phyloP scores from a whole-genome alignment of 2,888 invertebrate species.

The Chrysolina oricalcia region DNA sequence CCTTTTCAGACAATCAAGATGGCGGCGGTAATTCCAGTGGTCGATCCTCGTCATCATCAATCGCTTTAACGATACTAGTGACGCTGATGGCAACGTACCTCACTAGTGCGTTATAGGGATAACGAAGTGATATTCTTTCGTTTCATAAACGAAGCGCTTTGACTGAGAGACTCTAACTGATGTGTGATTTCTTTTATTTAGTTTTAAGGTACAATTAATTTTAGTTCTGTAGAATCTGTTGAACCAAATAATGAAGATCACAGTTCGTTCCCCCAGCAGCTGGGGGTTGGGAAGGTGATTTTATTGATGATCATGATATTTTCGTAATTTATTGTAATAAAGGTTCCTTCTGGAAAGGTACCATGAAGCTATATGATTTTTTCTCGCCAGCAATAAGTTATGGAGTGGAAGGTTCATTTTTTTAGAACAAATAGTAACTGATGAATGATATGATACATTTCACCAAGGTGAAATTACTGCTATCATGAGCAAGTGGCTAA shows the following conservation, averaged over 20 bases:
- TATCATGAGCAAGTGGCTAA: too few relatives aligned
- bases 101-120: conserved; percentile 54
- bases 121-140: conserved; percentile 54
- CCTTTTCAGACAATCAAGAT: conserved; percentile 36
- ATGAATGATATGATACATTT: too few relatives aligned
- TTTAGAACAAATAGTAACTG: too few relatives aligned
- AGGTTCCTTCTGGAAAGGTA: neutral
- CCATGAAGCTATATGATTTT: neutral
- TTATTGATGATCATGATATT: neutral
- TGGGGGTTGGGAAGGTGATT: neutral
- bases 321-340: conserved; percentile 20
- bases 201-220: conserved; percentile 25
- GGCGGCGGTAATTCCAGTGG: conserved; percentile 41
- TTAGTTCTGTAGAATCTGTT: conserved; percentile 11
- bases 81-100: conserved; percentile 49
- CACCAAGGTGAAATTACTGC: too few relatives aligned
- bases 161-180: conserved; percentile 58
- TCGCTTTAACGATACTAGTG: conserved; percentile 51
- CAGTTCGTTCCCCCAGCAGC: neutral
- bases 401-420: neutral
- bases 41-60: conserved; percentile 42
- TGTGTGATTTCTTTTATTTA: conserved; percentile 49
- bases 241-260: conserved; percentile 25
- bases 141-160: conserved; percentile 61
- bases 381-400: too few relatives aligned